These are phyloP conservation scores for Poicephalus gulielmi DNA, from an alignment of 2,113 vertebrate genomes.

Conservation along the genomic window DNA sequence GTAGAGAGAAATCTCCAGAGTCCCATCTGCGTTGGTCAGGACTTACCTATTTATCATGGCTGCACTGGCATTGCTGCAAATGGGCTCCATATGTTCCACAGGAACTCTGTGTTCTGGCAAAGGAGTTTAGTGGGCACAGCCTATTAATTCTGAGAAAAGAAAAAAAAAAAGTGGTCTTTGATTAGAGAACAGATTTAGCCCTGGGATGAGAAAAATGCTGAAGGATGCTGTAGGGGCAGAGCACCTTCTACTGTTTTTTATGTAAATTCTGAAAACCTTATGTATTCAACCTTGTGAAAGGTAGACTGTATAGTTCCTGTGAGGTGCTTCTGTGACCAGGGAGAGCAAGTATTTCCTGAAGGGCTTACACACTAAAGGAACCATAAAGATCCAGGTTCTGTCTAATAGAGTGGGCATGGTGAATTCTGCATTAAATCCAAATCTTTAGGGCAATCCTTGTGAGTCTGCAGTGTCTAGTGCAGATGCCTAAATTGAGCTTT, in stretches of 20 bases:
- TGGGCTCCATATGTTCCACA: background rate
- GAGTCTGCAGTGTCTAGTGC: background rate
- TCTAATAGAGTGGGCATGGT: background rate
- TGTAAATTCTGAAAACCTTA: background rate
- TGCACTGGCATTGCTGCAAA: background rate
- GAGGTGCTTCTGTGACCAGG: background rate
- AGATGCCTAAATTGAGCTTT: background rate
- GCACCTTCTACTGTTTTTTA: background rate
- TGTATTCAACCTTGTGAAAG: background rate
- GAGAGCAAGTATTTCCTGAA: background rate
- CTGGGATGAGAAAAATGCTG: background rate
- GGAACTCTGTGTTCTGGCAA: background rate
- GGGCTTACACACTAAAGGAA: background rate
- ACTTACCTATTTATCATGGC: background rate
- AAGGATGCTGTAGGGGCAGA: background rate
- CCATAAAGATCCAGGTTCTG: background rate
- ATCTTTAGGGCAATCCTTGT: background rate
- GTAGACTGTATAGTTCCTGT: background rate
- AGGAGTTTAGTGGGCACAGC: background rate
- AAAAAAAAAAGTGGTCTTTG: background rate
- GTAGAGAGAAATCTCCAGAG: background rate
- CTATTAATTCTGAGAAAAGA: background rate
- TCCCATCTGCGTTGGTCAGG: background rate
- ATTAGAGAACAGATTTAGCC: background rate
- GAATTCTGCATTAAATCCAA: background rate